These are phyloP conservation scores for Acanthopagrus latus DNA, from an alignment of 2,797 vertebrate genomes.

Conservation along the genomic window DNA sequence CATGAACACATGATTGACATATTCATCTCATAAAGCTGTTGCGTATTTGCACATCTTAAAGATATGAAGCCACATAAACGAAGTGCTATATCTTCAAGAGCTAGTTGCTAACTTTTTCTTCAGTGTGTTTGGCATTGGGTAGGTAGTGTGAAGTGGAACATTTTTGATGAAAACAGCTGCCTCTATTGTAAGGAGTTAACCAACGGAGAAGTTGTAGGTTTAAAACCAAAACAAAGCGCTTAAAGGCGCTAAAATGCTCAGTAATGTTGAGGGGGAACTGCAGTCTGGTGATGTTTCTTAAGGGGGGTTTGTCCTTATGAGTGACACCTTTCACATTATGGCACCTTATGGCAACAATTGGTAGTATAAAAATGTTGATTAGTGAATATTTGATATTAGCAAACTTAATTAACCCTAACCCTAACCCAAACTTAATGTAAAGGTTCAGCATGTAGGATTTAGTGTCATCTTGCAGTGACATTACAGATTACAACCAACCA, in stretches of 20 bases:
- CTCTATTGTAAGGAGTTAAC: not conserved
- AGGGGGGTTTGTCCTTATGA: not conserved
- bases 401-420: not conserved
- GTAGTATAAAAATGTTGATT: not conserved
- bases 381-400: not conserved
- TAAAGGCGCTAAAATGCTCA: not conserved
- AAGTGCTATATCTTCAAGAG: not conserved
- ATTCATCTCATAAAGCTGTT: not conserved
- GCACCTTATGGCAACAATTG: too few relatives aligned
- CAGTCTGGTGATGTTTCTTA: not conserved
- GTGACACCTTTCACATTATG: not conserved
- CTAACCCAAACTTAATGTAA: too few relatives aligned
- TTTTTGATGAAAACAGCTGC: too few relatives aligned
- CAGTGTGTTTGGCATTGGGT: too few relatives aligned
- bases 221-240: slow-evolving; percentile 13
- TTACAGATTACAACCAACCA: too few relatives aligned
- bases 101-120: not conserved
- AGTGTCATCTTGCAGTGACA: too few relatives aligned
- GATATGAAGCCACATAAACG: not conserved
- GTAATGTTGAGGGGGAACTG: not conserved
- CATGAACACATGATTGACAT: not conserved
- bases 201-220: not conserved
- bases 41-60: not conserved
- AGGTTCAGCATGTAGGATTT: too few relatives aligned
- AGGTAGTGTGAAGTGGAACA: too few relatives aligned